Base-by-base conservation (phyloP, 2,113 vertebrate species). In the Tachysurus vachellii region DNA sequence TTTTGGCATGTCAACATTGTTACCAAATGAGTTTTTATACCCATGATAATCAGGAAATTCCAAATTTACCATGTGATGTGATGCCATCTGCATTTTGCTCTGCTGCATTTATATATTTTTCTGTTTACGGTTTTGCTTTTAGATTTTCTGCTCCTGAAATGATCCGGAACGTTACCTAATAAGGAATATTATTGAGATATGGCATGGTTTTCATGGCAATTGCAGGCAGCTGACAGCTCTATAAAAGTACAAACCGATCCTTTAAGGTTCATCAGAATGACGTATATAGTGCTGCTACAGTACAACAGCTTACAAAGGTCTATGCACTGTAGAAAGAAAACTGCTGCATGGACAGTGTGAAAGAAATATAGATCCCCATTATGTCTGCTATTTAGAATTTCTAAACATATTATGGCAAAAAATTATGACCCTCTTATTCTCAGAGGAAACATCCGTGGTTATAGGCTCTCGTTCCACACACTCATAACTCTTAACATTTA, bases 381-480 rank as follows among this genome's bases (percentile, higher is more conserved):
- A 56, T 80, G 77, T 80, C 53, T 80, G 77, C 16, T 57, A 5
- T 80, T 80, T 80, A 21, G 53, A 80, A 31, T 57, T 54, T 80
- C 28, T 44, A 61, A 81, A 42, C 56, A 61, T 81, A 81, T 81
- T 44, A 42, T 26, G 31, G 12, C 44, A 19, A 31, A 81, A 81
- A 61, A 81, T 81, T 61, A 81, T 81, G 61, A 81, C 79, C 56
- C 56, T 42, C 79, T 81, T 81, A 14, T 81, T 61, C 56, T 61
- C 13, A 21, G 28, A 80, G 54, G 76, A 80, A 80, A 31, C 76
- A 80, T 10, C 26, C 36, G 56, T 7, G 56, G 31, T 81, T 80
- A 56, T 79, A 56, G 76, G n/a, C 76, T 79, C 14, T 56, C 54
- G 36, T 57, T 57, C 77, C 28, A 57, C 53, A 57, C 53, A 28